These are phyloP conservation scores for Nestor notabilis DNA, from an alignment of 2,113 vertebrate species.

Conservation along the genomic window DNA sequence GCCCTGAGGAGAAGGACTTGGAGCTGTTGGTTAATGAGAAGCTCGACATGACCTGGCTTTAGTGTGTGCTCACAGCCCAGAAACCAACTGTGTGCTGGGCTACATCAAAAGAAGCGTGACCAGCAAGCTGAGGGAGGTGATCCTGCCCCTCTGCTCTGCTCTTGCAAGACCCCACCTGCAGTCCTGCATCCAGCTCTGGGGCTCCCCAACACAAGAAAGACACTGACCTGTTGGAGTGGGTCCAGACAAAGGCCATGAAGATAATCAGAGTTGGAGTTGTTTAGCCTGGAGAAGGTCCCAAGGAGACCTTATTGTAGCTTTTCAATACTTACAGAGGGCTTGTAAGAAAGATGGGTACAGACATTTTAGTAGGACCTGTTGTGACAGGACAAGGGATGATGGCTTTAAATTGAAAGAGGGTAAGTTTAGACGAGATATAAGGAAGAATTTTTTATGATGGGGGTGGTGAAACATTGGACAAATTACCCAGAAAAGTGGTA, in stretches of 20 bases:
- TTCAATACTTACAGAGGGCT: neutral
- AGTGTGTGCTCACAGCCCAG: fast-evolving
- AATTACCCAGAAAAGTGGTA: neutral
- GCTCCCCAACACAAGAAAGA: neutral
- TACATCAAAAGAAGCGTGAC: neutral
- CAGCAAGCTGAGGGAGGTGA: neutral
- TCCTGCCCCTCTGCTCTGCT: neutral
- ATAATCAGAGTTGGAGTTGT: neutral
- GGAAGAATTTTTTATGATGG: neutral
- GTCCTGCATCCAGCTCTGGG: neutral
- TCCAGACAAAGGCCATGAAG: neutral
- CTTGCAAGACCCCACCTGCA: neutral
- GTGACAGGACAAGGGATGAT: neutral
- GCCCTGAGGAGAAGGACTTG: neutral
- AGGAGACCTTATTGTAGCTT: neutral
- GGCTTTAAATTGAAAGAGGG: neutral
- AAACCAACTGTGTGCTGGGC: neutral
- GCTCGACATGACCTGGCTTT: neutral
- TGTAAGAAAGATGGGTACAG: neutral
- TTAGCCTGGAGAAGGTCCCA: neutral
- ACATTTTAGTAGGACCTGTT: neutral
- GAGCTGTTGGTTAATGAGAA: neutral
- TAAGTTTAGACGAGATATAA: neutral
- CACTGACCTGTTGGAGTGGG: fast-evolving
- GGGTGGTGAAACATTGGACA: neutral